Evolutionary conservation across 2,888 invertebrate genomes (phyloP), one percentile per base, ranked within the genome.

Genomic region (Zootermopsis nevadensis): DNA sequence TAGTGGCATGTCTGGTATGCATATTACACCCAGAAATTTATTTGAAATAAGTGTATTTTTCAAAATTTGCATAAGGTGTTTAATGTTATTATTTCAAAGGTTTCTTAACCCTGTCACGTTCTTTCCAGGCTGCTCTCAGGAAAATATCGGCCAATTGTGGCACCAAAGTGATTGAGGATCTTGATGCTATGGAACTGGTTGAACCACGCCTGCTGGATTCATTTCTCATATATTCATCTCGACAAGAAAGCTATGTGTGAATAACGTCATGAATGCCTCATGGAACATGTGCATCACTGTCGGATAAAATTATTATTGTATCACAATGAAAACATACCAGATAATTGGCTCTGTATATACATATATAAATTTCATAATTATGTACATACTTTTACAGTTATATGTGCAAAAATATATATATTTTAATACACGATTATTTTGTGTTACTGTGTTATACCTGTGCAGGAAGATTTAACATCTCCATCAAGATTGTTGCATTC

Each of bases 241-340:
- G 94, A 86, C 94, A 94, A 88, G 95, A 96, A 89, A 95, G 95
- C 88, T 95, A 95, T 88, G 95, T 95, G 69, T 95, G 89, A 90
- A 72, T 27, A 27, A 1, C 2, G 48, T 19, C 48, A 48, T 19
- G 12, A 15, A 48, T 48, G 15, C 48, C 48, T 48, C 19, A 48
- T 15, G 19, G 19, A 48, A 15, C 19, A 48, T 19, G 48, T 48
- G 48, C 48, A 48, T 48, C 48, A 48, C 48, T 27, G 60, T 27
- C 48, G 19, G 60, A 48, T 48, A 27, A 27, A 55, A 19, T n/a
- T 60, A 27, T 27, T 27, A 1, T 4, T 10, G 12, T 60, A 12
- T 60, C 6, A 10, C 60, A 60, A 1, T 60, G 60, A 27, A 27
- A 60, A 60, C 60, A 60, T 60, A 60, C n/a, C 60, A n/a, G n/a